Evolutionary conservation across 1,140 invertebrate genomes (phyloP).

Genomic region (Caerostris darwini): DNA sequence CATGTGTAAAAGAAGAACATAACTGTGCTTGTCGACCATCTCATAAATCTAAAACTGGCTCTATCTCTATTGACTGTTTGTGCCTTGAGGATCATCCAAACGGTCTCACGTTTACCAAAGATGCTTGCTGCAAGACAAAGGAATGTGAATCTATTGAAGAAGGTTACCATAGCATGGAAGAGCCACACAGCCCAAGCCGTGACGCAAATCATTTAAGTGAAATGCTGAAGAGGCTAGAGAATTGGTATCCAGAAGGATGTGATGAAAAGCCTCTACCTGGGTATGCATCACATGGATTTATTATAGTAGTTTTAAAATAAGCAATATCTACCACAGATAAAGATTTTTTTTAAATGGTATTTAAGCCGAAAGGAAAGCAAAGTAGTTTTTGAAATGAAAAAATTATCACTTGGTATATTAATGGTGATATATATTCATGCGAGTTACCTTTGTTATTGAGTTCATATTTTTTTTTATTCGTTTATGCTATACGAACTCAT

Average conservation of each 20-base stretch:
- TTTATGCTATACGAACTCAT: no score
- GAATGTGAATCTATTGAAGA: slow-evolving; percentile 75
- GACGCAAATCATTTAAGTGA: slow-evolving; percentile 34
- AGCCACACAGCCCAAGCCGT: slow-evolving; percentile 64
- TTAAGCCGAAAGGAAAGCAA: no score
- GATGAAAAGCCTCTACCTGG: slow-evolving; percentile 60
- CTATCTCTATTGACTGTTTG: not conserved
- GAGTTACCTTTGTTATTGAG: no score
- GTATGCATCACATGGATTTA: not conserved
- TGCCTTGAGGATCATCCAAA: slow-evolving; percentile 28
- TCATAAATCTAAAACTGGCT: not conserved
- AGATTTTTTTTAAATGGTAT: no score
- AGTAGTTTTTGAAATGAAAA: no score
- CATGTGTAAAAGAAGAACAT: not conserved
- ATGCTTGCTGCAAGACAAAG: slow-evolving; percentile 21
- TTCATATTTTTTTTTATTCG: no score
- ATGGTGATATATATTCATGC: no score
- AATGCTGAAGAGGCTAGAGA: slow-evolving; percentile 62
- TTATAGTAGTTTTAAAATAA: not conserved
- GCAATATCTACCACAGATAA: no score
- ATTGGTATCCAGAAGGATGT: slow-evolving; percentile 68
- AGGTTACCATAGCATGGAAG: slow-evolving; percentile 81
- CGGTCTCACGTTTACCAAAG: slow-evolving; percentile 18
- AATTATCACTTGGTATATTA: no score
- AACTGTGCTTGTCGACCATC: not conserved